These are phyloP conservation scores for Ormyrus rosae DNA, from an alignment of 2,888 invertebrate species.

Conservation along the genomic window DNA sequence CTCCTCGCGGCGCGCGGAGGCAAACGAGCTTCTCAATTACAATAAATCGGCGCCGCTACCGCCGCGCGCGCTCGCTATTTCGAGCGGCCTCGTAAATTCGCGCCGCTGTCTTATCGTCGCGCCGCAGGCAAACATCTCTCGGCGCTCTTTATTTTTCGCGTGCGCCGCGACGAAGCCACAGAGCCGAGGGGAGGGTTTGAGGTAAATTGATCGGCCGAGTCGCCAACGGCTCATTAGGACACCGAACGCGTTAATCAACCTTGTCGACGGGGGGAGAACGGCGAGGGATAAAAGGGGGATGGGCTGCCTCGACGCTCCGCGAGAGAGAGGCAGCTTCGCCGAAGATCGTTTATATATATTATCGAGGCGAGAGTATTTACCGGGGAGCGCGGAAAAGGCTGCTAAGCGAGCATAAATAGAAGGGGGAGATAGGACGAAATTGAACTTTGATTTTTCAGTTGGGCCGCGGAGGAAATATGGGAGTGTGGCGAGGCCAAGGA, in stretches of 20 bases:
- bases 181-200: background rate
- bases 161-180: constrained; percentile 7
- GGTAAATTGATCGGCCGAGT: constrained; percentile 43
- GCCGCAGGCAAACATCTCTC: constrained; percentile 53
- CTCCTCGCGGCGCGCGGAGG: background rate
- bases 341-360: constrained; percentile 29
- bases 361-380: background rate
- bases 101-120: constrained; percentile 56
- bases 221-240: constrained; percentile 41
- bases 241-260: constrained; percentile 38
- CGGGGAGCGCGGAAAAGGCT: background rate
- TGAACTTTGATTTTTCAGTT: constrained; percentile 5
- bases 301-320: background rate
- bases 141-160: background rate
- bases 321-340: constrained; percentile 1
- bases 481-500: too few relatives aligned
- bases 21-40: constrained; percentile 38
- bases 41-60: constrained; percentile 45
- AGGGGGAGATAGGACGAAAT: background rate
- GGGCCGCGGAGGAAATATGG: too few relatives aligned
- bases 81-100: constrained; percentile 50
- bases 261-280: constrained; percentile 4
- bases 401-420: constrained; percentile 4
- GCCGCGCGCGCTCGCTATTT: constrained; percentile 14
- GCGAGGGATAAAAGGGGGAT: constrained; percentile 12